Evolutionary conservation across 2,888 invertebrate genomes (phyloP), one percentile per base, ranked within the genome.

Genomic region (Papilio gigon): DNA sequence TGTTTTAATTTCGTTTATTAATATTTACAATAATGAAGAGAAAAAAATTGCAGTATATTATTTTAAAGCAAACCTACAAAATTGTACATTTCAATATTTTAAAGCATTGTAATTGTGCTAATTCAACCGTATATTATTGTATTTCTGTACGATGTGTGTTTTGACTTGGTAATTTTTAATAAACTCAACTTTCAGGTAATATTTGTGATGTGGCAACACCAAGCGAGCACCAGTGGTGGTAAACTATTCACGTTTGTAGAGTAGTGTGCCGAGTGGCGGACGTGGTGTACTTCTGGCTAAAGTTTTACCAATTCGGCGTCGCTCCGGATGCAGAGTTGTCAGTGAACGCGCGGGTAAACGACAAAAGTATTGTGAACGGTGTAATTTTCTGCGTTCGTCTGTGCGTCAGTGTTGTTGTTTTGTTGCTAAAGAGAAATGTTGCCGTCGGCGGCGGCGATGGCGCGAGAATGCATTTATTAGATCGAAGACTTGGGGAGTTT

Each of bases 251-350:
- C 80, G 86, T 87, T 86, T 88, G 84, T 85, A 56, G 82, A 80
- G 63, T 40, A 33, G 63, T 71, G 68, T 71, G 60, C 68, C 70
- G 80, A 50, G 14, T 11, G 9, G 50, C 14, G 27, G n/a, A 22
- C 14, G 25, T 50, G 50, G 50, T 50, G n/a, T 53, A n/a, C 50
- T 12, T 1, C n/a, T 53, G 53, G n/a, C n/a, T 56, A 56, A 81
- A 81, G 85, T 86, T 86, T 84, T 83, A 87, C 86, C 85, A 86
- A 87, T 85, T 85, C 84, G 83, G 79, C 82, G 83, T 80, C 80
- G 84, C 74, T 79, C 85, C 72, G 84, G 84, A 80, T 84, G 30
- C 84, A 82, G 81, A 79, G 78, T 76, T 77, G 76, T 75, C 78
- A 75, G 81, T 79, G 81, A 73, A 17, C 62, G 72, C 79, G 79